These are phyloP conservation scores for Mormyrus iriodes DNA, from an alignment of 2,113 vertebrate species.

Conservation along the genomic window DNA sequence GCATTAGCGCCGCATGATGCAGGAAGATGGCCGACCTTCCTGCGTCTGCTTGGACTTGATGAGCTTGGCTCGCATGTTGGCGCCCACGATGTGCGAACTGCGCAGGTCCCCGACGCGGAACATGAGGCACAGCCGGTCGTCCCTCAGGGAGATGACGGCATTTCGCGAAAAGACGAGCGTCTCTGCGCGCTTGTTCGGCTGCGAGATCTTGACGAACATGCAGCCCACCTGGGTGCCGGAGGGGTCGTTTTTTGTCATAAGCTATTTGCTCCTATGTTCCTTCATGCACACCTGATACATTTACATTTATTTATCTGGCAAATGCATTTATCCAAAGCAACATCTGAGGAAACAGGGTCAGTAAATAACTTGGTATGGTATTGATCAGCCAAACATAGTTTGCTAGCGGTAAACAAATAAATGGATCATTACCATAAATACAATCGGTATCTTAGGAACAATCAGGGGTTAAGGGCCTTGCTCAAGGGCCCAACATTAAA, in stretches of 20 bases:
- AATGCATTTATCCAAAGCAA: neutral
- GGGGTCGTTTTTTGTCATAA: neutral
- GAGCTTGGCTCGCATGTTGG: slow-evolving; percentile 73
- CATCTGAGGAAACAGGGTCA: neutral
- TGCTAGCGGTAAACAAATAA: neutral
- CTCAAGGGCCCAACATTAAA: neutral
- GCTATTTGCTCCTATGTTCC: neutral
- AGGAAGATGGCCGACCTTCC: slow-evolving; percentile 52
- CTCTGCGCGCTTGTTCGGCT: slow-evolving; percentile 71
- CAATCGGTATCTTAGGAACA: neutral
- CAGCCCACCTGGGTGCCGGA: slow-evolving; percentile 59
- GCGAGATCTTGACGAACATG: slow-evolving; percentile 74
- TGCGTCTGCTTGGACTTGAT: slow-evolving; percentile 74
- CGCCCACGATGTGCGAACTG: slow-evolving; percentile 69
- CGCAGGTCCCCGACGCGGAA: slow-evolving; percentile 69
- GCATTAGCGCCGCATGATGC: neutral
- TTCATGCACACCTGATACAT: neutral
- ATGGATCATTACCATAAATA: neutral
- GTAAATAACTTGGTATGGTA: neutral
- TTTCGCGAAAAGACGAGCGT: slow-evolving; percentile 69
- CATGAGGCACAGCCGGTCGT: slow-evolving; percentile 69
- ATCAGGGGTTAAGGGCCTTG: neutral
- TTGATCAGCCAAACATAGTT: neutral
- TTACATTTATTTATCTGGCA: neutral
- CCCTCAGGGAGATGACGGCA: slow-evolving; percentile 65